Evolutionary conservation across 2,113 vertebrate genomes (phyloP), one percentile per base, ranked within the genome.

Genomic region (Poeciliopsis prolifica): DNA sequence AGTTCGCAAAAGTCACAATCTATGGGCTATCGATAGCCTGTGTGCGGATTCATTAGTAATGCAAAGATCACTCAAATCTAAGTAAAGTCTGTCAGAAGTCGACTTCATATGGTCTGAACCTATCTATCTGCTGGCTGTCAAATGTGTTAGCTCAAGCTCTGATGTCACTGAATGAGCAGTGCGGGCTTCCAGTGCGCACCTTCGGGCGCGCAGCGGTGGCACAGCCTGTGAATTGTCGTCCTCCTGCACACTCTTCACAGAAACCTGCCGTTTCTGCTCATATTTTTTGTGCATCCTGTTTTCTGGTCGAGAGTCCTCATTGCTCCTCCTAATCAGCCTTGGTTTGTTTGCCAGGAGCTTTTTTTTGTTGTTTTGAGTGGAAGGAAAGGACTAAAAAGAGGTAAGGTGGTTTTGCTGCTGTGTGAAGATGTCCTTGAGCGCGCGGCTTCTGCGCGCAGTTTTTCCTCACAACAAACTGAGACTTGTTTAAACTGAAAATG

Each of bases 141-240:
- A 78, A 60, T 84, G 31, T 86, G 73, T 83, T 82, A 78, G 69
- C 81, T 81, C 73, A 77, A 69, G 77, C 81, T 89, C 86, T 93
- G 93, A 93, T 92, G 89, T 92, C 92, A 92, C 81, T 85, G 86
- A 82, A 62, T 75, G 88, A 80, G 86, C 89, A 84, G 86, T 85
- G 79, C 87, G 78, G 85, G 81, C 85, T 88, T 84, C 67, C 75
- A 90, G 89, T 68, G 87, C 82, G 83, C 83, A 80, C 77, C 75
- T 78, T 71, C 74, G 77, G 83, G 81, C 84, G 85, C 86, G 78
- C 89, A 88, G 85, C 80, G 29, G 85, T 83, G 81, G 72, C 80
- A 83, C 89, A 78, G 77, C 10, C 83, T 65, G 74, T 13, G 66
- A 8, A 17, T 79, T 42, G 24, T 80, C 70, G 68, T 54, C 54